Conservation (phyloP, 2,888 invertebrate species). For the Nomada hirtipes region DNA sequence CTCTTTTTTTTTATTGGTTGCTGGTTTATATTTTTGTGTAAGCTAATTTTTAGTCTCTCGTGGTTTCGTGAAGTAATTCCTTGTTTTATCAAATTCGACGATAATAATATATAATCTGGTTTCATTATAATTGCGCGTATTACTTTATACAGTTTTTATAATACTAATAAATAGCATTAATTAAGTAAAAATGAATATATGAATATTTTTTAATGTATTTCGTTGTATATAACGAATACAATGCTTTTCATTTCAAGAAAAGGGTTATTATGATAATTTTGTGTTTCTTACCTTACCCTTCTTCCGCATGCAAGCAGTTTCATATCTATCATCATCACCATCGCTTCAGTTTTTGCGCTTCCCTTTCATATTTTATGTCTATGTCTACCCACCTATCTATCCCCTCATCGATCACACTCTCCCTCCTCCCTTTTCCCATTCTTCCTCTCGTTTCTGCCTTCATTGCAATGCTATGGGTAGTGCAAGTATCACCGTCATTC, state of each 20-base stretch:
- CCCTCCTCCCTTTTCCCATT: not conserved
- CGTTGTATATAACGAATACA: not conserved
- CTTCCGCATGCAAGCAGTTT: not conserved
- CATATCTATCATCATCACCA: not conserved
- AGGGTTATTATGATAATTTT: not conserved
- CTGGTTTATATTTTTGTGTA: no score
- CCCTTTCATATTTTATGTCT: conserved; percentile 18
- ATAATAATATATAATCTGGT: no score
- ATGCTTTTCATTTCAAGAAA: not conserved
- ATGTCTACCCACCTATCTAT: conserved; percentile 18
- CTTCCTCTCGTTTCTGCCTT: not conserved
- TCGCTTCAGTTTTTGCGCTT: not conserved
- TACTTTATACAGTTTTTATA: no score
- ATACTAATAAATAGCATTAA: no score
- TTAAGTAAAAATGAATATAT: no score
- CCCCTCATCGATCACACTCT: conserved; percentile 18
- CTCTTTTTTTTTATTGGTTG: no score
- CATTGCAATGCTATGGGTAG: conserved; percentile 6
- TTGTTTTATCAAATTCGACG: no score
- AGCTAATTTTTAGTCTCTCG: no score
- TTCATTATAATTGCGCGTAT: no score
- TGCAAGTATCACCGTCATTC: conserved; percentile 5
- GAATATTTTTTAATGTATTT: no score
- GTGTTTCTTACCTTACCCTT: not conserved
- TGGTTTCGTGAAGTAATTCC: no score